Conservation (phyloP, 2,113 vertebrate genomes). For the Montifringilla adamsi region DNA sequence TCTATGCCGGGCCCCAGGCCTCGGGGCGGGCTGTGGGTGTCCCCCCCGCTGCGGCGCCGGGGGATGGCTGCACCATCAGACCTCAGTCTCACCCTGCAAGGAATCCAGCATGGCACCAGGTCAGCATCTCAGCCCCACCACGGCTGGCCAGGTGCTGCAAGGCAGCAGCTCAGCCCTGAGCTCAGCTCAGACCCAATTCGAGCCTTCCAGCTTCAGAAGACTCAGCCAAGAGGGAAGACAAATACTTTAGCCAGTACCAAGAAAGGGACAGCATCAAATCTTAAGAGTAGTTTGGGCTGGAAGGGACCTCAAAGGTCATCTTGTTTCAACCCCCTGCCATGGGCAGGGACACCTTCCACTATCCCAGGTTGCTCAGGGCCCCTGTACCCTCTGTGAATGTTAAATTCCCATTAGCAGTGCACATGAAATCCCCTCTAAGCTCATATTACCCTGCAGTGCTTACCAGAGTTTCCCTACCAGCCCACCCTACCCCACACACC, state of each 20-base stretch:
- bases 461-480: neutral
- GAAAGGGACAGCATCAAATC: neutral
- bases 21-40: slow-evolving; percentile 91
- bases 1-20: slow-evolving; percentile 82
- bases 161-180: neutral
- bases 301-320: neutral
- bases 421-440: neutral
- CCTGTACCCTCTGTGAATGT: neutral
- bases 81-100: slow-evolving; percentile 86
- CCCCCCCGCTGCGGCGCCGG: slow-evolving; percentile 84
- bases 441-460: neutral
- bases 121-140: neutral
- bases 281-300: neutral
- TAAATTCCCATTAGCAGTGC: neutral
- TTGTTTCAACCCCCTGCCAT: neutral
- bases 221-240: neutral
- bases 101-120: neutral
- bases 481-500: neutral
- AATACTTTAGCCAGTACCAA: neutral
- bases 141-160: neutral
- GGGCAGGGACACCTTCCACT: neutral
- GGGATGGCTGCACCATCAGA: slow-evolving; percentile 94
- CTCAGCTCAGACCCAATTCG: neutral
- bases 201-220: neutral
- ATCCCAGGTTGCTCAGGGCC: neutral